Base-by-base conservation (phyloP, 1,140 invertebrate species). In the Drosophila carrolli region DNA sequence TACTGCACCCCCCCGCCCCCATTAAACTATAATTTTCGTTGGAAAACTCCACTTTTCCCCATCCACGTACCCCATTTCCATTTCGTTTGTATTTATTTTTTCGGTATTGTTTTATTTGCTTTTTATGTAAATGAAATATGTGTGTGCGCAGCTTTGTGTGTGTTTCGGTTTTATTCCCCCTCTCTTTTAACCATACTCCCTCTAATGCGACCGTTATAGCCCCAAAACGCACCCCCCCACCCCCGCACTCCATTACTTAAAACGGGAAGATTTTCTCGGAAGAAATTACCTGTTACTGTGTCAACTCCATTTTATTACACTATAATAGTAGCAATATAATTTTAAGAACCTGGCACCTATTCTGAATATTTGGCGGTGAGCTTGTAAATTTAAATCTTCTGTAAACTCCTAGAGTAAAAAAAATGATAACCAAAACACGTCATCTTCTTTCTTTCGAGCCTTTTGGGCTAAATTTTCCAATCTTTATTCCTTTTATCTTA, bases 41-140 rank as follows among this genome's bases (percentile, higher is more conserved):
- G 73, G 72, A 84, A 83, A 71, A 79, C 44, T 72, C 58, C 43
- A 61, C 60, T 38, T 38, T 38, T 4, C 51, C 10, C 54, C 23
- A 65, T 37, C 61, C 44, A 10, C 51, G 38, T 44, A 40, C 37
- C 16, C 54, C 29, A 44, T 82, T 78, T 78, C 56, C 46, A 63
- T 83, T 63, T 76, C 50, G 37, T 57, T 56, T 54, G 67, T 19
- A 61, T 71, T 72, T 72, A 43, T 54, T 73, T 54, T 53, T 74
- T 67, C 35, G 54, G 59, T 74, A 59, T 85, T 62, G 66, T 84
- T 84, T 84, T 74, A 80, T 84, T 84, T 84, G 59, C 63, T 67
- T 79, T 84, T 77, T 65, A 77, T 84, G 76, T 84, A 79, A 79
- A 73, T 58, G 40, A 37, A 54, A 46, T 35, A 19, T 73, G 57